A percentile compares a stretch with the other conserved stretches of the same genome.
Conservation (phyloP, 2,113 vertebrate genomes). For the Melanostigma gelatinosum region DNA sequence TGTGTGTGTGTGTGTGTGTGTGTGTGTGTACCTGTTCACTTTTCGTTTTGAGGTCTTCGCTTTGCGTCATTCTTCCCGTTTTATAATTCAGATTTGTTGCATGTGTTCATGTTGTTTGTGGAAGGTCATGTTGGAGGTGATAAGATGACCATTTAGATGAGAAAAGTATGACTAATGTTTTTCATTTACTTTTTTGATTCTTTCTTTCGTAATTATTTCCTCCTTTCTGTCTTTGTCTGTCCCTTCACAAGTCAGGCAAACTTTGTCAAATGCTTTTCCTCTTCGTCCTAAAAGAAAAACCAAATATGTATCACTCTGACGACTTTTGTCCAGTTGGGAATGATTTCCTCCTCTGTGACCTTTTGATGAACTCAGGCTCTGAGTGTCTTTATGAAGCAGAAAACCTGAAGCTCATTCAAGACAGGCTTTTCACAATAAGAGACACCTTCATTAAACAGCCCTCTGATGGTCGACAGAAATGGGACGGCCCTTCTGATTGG, state of each 20-base stretch:
- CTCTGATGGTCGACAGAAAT: background rate
- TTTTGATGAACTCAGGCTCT: background rate
- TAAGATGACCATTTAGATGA: background rate
- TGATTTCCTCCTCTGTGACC: background rate
- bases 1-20: no score
- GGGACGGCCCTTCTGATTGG: background rate
- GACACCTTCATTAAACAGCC: background rate
- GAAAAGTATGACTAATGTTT: background rate
- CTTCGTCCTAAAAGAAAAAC: background rate
- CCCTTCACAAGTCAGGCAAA: background rate
- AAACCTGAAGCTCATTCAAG: no score
- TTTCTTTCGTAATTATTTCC: background rate
- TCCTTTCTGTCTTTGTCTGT: background rate
- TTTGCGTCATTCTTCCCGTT: constrained; percentile 4
- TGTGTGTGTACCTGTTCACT: constrained; percentile 13
- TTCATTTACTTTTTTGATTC: background rate
- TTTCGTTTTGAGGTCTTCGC: constrained; percentile 12
- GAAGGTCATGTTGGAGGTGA: background rate
- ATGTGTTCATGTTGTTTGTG: constrained; percentile 19
- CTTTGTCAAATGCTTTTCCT: background rate
- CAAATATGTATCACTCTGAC: background rate
- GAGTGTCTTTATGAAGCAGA: background rate
- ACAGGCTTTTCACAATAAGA: background rate
- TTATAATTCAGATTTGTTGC: constrained; percentile 39
- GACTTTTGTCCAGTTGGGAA: background rate